phyloP scores from a whole-genome alignment of 2,113 vertebrate genomes.

The Myocastor coypus region DNA sequence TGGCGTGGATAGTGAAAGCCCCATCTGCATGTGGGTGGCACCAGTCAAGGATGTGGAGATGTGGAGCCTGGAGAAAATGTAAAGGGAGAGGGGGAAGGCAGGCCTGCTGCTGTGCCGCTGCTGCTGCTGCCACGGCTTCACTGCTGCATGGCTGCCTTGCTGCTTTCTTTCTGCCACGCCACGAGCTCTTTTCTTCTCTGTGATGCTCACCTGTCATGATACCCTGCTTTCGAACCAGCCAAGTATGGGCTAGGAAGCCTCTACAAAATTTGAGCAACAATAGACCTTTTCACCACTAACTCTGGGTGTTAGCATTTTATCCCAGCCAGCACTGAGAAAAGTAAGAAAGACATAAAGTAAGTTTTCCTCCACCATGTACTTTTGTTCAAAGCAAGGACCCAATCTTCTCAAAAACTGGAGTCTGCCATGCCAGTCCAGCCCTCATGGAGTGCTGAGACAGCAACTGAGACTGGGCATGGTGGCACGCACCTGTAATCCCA shows the following conservation, averaged over 20 bases:
- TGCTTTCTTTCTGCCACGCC: not conserved
- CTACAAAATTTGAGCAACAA: not conserved
- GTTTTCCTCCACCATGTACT: not conserved
- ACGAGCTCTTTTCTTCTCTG: not conserved
- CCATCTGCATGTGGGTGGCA: not conserved
- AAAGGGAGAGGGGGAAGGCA: not conserved
- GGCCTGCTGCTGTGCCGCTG: too few relatives aligned
- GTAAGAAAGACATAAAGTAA: not conserved
- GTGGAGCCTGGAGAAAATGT: not conserved
- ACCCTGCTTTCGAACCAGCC: not conserved
- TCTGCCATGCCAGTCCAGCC: too few relatives aligned
- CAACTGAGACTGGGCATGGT: too few relatives aligned
- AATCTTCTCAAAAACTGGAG: not conserved
- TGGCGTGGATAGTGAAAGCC: not conserved
- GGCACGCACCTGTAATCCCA: too few relatives aligned
- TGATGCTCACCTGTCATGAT: not conserved
- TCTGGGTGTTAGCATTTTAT: not conserved
- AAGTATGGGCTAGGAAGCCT: not conserved
- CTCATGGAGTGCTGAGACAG: too few relatives aligned
- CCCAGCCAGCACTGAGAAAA: not conserved
- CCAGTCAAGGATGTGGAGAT: not conserved
- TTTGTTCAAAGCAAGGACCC: not conserved
- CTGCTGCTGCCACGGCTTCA: too few relatives aligned
- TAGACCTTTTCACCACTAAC: not conserved
- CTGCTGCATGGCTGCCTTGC: not conserved